Conservation (phyloP, 2,888 invertebrate genomes). For the Tolmerus cingulatus region DNA sequence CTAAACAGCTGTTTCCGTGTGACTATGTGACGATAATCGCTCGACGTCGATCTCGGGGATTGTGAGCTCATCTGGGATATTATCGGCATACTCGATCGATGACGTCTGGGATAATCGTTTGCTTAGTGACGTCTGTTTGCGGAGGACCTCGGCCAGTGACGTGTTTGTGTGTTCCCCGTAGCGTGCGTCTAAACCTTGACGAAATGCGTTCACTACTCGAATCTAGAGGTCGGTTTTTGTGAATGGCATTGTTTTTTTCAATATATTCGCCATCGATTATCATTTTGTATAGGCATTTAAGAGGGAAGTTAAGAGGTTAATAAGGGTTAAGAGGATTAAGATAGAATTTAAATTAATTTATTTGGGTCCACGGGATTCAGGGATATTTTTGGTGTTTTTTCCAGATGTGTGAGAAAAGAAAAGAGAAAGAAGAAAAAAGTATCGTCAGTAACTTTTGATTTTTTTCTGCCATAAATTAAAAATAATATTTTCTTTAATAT, state of each 20-base stretch:
- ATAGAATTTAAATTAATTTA: not conserved
- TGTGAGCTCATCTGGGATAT: conserved; percentile 86
- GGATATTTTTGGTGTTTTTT: not conserved
- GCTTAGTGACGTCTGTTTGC: conserved; percentile 91
- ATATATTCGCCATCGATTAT: not conserved
- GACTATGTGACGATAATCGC: conserved; percentile 90
- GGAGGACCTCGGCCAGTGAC: conserved; percentile 90
- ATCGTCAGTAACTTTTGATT: conserved; percentile 7
- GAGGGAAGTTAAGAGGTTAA: conserved; percentile 48
- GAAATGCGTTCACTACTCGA: conserved; percentile 99
- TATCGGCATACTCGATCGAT: conserved; percentile 91
- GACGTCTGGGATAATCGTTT: conserved; percentile 92
- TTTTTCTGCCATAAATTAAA: not conserved
- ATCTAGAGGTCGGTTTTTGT: conserved; percentile 74
- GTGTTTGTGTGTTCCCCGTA: conserved; percentile 91
- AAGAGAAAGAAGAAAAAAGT: conserved; percentile 30
- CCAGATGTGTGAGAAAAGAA: conserved; percentile 22
- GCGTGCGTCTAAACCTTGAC: conserved; percentile 97
- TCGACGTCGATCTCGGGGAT: conserved; percentile 93
- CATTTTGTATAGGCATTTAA: not conserved
- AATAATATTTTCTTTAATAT: not conserved
- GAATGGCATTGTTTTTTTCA: conserved; percentile 46
- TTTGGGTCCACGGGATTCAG: not conserved
- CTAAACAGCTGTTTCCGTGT: conserved; percentile 94
- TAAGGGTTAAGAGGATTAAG: conserved; percentile 50